A percentile compares a stretch with the other conserved stretches of the same genome.
Conservation (phyloP, 2,888 invertebrate genomes). For the Platycnemis pennipes region DNA sequence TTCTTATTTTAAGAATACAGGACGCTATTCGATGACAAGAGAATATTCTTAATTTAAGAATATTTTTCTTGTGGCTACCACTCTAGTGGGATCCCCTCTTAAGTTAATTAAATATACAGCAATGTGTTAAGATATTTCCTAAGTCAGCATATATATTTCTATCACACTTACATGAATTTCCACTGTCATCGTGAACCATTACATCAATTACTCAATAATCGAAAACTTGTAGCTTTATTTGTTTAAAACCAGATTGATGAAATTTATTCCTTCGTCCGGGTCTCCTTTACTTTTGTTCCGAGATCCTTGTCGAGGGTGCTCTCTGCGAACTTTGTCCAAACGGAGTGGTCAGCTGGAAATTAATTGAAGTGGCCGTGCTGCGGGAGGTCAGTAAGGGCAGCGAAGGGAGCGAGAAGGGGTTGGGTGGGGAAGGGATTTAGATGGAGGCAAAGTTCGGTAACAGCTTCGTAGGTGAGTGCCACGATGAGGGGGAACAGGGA, state of each 20-base stretch:
- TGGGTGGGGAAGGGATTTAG: constrained; percentile 8
- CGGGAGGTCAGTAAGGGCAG: not conserved
- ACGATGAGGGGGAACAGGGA: not conserved
- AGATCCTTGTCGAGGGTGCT: not conserved
- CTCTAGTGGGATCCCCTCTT: no score
- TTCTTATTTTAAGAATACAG: no score
- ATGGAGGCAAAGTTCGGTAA: constrained; percentile 39
- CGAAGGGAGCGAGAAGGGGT: not conserved
- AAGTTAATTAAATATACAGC: no score
- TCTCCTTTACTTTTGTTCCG: not conserved
- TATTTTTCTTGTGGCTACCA: no score
- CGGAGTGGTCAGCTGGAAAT: constrained; percentile 50
- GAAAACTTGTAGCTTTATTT: not conserved
- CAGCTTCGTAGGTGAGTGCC: not conserved
- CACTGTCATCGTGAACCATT: not conserved
- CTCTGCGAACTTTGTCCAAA: not conserved
- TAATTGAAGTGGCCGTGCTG: constrained; percentile 37
- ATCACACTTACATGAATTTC: not conserved
- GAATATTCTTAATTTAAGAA: no score
- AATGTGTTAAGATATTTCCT: not conserved
- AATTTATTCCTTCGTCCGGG: constrained; percentile 4
- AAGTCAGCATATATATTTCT: not conserved
- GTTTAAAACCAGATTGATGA: constrained; percentile 7
- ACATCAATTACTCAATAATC: not conserved
- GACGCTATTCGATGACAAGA: no score